Evolutionary conservation across 2,113 vertebrate genomes (phyloP).

Genomic region (Psettodes erumei): DNA sequence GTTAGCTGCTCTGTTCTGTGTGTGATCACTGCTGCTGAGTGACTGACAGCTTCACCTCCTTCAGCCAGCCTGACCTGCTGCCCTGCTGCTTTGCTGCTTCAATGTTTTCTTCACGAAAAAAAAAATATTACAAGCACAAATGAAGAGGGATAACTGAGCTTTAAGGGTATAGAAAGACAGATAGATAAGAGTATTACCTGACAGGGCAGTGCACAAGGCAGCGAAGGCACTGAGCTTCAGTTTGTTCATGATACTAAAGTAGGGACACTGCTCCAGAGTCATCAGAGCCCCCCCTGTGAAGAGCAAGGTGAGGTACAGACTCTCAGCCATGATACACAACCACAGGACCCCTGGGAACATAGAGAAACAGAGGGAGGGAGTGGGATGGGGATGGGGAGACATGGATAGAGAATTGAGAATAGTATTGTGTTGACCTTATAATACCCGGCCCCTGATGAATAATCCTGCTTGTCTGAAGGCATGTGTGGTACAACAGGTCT

Average conservation of each 20-base stretch:
- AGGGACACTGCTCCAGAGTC: conserved; percentile 83
- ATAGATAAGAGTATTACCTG: conserved; percentile 79
- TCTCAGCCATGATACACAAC: conserved; percentile 89
- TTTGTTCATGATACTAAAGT: conserved; percentile 84
- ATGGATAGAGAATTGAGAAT: too few species aligned
- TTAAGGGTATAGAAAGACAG: too few species aligned
- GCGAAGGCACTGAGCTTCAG: conserved; percentile 91
- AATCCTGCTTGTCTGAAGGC: conserved; percentile 30
- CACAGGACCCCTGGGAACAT: conserved; percentile 86
- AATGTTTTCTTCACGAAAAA: neutral
- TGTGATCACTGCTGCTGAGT: neutral
- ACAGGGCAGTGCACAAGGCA: conserved; percentile 88
- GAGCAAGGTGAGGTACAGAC: conserved; percentile 86
- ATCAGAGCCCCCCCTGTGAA: conserved; percentile 85
- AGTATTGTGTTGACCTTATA: conserved; percentile 6
- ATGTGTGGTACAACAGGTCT: conserved; percentile 14
- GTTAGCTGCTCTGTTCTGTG: conserved; percentile 18
- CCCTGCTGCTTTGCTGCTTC: conserved; percentile 26
- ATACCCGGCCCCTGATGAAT: conserved; percentile 10
- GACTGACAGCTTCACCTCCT: conserved; percentile 18
- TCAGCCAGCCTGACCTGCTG: conserved; percentile 31
- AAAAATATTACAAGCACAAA: neutral
- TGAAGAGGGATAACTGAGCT: neutral
- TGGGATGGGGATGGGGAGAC: neutral
- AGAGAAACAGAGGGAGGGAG: neutral